Evolutionary conservation across 2,113 vertebrate genomes (phyloP), one percentile per base, ranked within the genome.

Genomic region (Tinamus guttatus): DNA sequence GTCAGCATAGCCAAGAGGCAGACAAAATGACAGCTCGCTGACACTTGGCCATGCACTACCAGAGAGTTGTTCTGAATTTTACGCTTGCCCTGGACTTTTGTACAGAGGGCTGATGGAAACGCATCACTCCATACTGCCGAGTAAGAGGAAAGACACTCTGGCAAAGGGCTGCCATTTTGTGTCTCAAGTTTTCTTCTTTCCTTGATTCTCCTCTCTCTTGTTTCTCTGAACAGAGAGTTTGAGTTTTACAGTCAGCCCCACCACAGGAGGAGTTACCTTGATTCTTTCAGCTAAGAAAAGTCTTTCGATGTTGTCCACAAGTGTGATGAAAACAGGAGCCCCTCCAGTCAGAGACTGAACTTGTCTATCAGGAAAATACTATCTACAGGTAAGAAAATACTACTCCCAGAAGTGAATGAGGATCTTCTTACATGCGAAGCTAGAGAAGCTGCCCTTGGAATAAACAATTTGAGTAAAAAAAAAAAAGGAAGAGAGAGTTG

Each of bases 321-420:
- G 12, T 82, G 93, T 73, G 74, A 96, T 93, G 86, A 93, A 85
- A 89, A 90, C 40, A 79, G 78, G 90, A 94, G 51, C 11, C 9
- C 3, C 6, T 89, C 78, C 34, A 67, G 58, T 58, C n/a, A 73
- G 38, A 80, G 70, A 85, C 70, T 96, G 92, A 96, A 73, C 6
- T 76, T 36, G 2, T 13, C n/a, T 58, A 5, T 76, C 62, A 79
- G 83, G 20, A 90, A 81, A 73, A 65, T 34, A 81, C 14, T 2
- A 17, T 51, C 83, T 85, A 45, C 81, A 96, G 92, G 96, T 97
- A 93, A 97, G 96, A 79, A 90, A 85, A 76, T 38, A 25, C 3
- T 41, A 5, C 76, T 94, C 15, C n/a, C 70, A 40, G 11, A 8
- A 52, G 60, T 64, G 5, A 87, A 87, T 27, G 1, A 41, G 18